Base-by-base conservation (phyloP, 2,888 invertebrate genomes). In the Phyto melanocephala region DNA sequence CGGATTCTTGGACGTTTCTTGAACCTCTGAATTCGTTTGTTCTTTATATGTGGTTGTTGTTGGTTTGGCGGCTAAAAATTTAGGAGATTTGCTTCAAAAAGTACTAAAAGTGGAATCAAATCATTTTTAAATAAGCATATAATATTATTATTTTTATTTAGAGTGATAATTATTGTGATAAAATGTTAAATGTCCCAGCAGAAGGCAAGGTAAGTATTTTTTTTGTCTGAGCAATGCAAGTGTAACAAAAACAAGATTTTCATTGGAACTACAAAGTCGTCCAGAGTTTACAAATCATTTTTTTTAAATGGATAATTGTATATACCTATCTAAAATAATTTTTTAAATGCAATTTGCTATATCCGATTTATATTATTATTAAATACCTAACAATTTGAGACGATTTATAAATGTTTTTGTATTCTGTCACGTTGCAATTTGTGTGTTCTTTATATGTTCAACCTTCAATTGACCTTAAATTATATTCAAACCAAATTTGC, bases 141-240 rank as follows among this genome's bases (percentile, higher is more conserved):
- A 13, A 45, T 20, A 54, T 20, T 37, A 50, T 20, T 20, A 50
- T 13, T 45, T 33, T 56, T 6, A 4, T 6, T 15, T 7, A 10
- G 1, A 35, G 4, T 50, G 33, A 35, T 15, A 35, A 56, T 3
- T n/a, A 52, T 37, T 56, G 22, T 28, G 13, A 6, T 13, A 80
- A 78, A 81, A 90, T 90, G 90, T 87, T 90, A 85, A 90, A 88
- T 87, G 83, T 90, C 45, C 91, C 90, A 72, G 86, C 87, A 60
- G 91, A 89, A 86, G 86, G 86, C 37, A 90, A 90, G 88, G 90
- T 91, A 85, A 87, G 88, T 83, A n/a, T 40, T 33, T 62, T n/a
- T 17, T 42, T 52, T 24, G 22, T 52, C 28, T 6, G n/a, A 28
- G 28, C 28, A 4, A 24, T 22, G 5, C 15, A 68, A 54, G 33